Percentiles rank a stretch among this genome's conserved stretches.
phyloP scores from a whole-genome alignment of 2,113 vertebrate genomes.

The Epinephelus fuscoguttatus region DNA sequence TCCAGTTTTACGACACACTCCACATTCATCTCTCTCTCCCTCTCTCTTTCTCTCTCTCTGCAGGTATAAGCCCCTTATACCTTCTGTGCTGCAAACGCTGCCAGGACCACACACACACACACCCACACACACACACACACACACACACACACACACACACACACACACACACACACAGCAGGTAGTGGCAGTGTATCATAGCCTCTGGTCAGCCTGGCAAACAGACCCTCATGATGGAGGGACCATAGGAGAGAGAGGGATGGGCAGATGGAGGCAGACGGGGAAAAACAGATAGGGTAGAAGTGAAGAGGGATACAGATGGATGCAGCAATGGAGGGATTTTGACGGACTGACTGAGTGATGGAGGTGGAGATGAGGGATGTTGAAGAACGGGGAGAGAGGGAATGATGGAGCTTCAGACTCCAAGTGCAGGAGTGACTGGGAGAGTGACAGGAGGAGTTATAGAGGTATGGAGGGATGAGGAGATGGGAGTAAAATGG shows the following conservation, averaged over 20 bases:
- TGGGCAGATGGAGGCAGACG: constrained; percentile 58
- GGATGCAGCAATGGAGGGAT: constrained; percentile 14
- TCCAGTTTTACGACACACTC: constrained; percentile 57
- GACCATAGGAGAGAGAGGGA: constrained; percentile 37
- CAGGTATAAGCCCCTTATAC: constrained; percentile 79
- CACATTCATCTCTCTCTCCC: constrained; percentile 31
- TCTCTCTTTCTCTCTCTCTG: constrained; percentile 57
- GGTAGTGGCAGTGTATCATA: constrained; percentile 69
- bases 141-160: constrained; percentile 38
- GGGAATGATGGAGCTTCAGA: neutral
- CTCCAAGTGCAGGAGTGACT: neutral
- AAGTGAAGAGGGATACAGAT: constrained; percentile 9
- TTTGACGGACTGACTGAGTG: neutral
- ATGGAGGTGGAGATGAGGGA: neutral
- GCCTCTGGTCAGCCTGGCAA: constrained; percentile 69
- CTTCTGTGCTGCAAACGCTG: constrained; percentile 79
- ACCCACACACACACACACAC: too few relatives aligned
- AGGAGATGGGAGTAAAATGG: too few relatives aligned
- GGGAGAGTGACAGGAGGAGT: neutral
- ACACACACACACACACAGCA: constrained; percentile 49
- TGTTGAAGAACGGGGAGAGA: neutral
- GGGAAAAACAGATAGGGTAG: neutral
- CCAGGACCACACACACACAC: constrained; percentile 68
- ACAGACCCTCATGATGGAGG: constrained; percentile 44
- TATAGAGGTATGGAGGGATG: constrained; percentile 1